Evolutionary conservation across 1,140 invertebrate species (phyloP).

Genomic region (Zeugodacus cucurbitae): DNA sequence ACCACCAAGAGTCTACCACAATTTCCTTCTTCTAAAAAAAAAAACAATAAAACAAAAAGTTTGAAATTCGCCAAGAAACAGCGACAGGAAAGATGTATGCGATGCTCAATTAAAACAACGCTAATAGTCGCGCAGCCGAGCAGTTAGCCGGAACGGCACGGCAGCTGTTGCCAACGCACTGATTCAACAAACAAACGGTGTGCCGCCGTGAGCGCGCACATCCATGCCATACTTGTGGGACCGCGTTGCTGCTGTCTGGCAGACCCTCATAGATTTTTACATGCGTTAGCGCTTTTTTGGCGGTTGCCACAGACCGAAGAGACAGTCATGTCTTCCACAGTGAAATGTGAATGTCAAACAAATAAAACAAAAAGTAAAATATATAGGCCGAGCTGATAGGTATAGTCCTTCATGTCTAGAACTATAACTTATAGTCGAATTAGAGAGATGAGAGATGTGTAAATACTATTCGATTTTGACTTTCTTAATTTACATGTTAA

Average conservation of each 20-base stretch:
- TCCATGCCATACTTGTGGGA: too few species aligned
- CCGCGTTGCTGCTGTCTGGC: not conserved
- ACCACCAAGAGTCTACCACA: not conserved
- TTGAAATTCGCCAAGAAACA: not conserved
- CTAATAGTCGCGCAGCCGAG: not conserved
- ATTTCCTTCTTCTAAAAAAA: not conserved
- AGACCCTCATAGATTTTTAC: not conserved
- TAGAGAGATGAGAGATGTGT: too few species aligned
- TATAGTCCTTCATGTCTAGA: too few species aligned
- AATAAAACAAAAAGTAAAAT: too few species aligned
- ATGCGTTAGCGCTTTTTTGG: not conserved
- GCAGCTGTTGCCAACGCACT: not conserved
- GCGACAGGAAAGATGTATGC: not conserved
- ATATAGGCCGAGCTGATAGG: too few species aligned
- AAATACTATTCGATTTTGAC: too few species aligned
- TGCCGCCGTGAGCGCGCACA: not conserved
- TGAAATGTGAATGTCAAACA: too few species aligned
- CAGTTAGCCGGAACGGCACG: not conserved
- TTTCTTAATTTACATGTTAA: too few species aligned
- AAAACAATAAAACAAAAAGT: not conserved
- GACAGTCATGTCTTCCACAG: too few species aligned
- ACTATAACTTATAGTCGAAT: too few species aligned
- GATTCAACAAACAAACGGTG: not conserved
- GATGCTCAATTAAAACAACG: not conserved
- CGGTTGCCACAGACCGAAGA: not conserved